These are phyloP conservation scores for Sigmodon hispidus DNA, from an alignment of 2,113 vertebrate genomes.

Conservation along the genomic window DNA sequence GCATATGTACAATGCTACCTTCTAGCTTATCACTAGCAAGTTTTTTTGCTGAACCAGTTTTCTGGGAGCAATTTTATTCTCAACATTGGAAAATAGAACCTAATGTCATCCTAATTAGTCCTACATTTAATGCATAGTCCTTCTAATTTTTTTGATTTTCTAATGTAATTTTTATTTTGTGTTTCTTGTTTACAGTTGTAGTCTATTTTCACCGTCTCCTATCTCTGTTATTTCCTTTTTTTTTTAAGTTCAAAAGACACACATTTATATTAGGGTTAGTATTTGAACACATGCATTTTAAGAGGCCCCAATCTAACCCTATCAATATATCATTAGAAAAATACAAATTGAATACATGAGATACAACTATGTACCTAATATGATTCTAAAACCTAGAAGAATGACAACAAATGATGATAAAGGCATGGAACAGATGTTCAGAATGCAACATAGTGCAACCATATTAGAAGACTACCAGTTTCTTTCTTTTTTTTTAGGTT, in stretches of 20 bases:
- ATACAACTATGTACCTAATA: background rate
- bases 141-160: too few species aligned
- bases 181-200: background rate
- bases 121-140: background rate
- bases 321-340: background rate
- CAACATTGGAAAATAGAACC: background rate
- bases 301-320: background rate
- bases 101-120: background rate
- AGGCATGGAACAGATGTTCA: background rate
- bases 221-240: too few species aligned
- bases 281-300: background rate
- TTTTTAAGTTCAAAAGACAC: background rate
- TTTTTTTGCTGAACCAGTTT: background rate
- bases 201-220: conserved; percentile 5
- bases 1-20: background rate
- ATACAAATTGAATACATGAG: background rate
- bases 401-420: background rate
- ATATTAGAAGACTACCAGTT: too few species aligned
- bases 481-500: too few species aligned
- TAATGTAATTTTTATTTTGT: conserved; percentile 32
- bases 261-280: background rate
- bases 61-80: background rate
- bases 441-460: background rate
- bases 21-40: background rate
- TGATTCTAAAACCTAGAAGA: background rate